Evolutionary conservation across 2,113 vertebrate genomes (phyloP), one percentile per base, ranked within the genome.

Genomic region (Mormoops blainvillei): DNA sequence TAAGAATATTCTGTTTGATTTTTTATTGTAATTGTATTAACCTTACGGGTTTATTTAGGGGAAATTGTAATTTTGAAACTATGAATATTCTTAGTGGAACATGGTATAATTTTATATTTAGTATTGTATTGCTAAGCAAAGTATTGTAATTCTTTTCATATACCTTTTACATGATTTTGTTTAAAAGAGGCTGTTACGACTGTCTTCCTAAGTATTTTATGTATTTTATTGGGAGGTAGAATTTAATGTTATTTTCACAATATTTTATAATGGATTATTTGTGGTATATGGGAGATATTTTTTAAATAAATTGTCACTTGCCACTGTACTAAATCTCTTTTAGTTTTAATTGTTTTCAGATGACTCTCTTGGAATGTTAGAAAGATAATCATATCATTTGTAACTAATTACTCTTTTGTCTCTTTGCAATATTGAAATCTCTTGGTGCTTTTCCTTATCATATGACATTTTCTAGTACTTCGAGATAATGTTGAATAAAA

Each of bases 391-490:
- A 28, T 89, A 80, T 89, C 16, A 92, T 96, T 87, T 96, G 19
- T 18, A 89, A 58, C 33, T 87, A 96, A 89, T 94, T 87, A 45
- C 15, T 94, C 2, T 81, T 89, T 76, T 94, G 45, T 92, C 54
- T 73, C 36, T 91, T 80, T 84, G 45, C 7, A 85, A 38, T 84
- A 61, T 85, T 74, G 95, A 87, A 90, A 28, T 92, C 18, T 95
- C 38, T 93, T 96, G 20, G 11, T 89, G n/a, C 14, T 83, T 94
- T 96, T 94, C 56, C 54, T 71, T 91, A 68, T 48, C 19, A 38
- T 43, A 70, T 88, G 43, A 28, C 41, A 92, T 92, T 96, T 96
- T 96, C 56, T 96, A 90, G 52, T 92, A 84, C 43, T 90, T 96
- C 76, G 38, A 70, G 41, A 36, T 7, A 94, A 36, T 91, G 41